Conservation (phyloP, 1,140 invertebrate species). For the Drosophila sucinea region DNA sequence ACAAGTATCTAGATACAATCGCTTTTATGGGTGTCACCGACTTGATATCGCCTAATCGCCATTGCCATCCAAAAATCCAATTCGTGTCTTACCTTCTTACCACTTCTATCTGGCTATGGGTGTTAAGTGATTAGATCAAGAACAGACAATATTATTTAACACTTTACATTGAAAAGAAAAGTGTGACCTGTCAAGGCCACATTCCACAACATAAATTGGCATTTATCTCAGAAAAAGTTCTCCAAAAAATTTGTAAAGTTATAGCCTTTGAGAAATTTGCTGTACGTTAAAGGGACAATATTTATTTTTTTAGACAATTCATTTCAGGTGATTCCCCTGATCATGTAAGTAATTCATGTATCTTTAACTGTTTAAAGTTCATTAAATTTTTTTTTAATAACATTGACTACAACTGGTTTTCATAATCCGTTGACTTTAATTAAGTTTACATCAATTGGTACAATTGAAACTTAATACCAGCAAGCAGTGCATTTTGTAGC, state of each 20-base stretch:
- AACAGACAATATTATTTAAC: background rate
- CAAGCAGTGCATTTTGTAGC: too few relatives aligned
- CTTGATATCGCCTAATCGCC: conserved; percentile 38
- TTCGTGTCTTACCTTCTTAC: background rate
- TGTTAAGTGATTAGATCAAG: conserved; percentile 61
- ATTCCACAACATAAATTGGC: background rate
- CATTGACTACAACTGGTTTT: too few relatives aligned
- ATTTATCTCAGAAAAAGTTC: background rate
- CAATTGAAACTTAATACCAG: too few relatives aligned
- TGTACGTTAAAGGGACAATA: too few relatives aligned
- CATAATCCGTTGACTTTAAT: too few relatives aligned
- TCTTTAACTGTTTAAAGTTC: too few relatives aligned
- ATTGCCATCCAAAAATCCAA: conserved; percentile 22
- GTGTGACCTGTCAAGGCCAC: conserved; percentile 16
- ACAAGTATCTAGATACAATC: conserved; percentile 67
- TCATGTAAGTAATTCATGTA: background rate
- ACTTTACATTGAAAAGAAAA: conserved; percentile 9
- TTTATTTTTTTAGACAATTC: too few relatives aligned
- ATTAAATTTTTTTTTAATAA: too few relatives aligned
- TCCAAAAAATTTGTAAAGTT: too few relatives aligned
- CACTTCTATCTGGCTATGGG: conserved; percentile 25
- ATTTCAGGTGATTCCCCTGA: too few relatives aligned
- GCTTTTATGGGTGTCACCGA: conserved; percentile 38
- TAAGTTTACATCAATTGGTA: too few relatives aligned
- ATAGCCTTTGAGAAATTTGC: too few relatives aligned